Conservation (phyloP, 2,888 invertebrate species). For the Metallyticus violacea region DNA sequence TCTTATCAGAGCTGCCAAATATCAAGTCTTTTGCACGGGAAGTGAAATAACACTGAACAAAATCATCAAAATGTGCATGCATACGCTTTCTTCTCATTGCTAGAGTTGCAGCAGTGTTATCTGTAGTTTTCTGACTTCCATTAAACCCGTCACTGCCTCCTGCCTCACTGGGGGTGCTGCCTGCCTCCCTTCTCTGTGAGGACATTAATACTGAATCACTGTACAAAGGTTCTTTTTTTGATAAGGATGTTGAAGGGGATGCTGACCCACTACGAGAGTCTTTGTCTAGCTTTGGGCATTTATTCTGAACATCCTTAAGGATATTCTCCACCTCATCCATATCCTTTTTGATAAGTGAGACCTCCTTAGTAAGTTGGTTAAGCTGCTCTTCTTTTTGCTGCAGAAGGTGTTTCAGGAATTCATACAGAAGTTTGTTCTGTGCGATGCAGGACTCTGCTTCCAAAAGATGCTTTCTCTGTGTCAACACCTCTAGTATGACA, state of each 20-base stretch:
- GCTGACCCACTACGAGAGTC: not conserved
- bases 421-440: constrained; percentile 77
- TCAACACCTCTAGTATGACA: constrained; percentile 74
- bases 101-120: constrained; percentile 50
- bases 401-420: constrained; percentile 76
- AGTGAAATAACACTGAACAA: constrained; percentile 82
- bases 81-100: constrained; percentile 70
- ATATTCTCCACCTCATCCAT: constrained; percentile 68
- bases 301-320: constrained; percentile 55
- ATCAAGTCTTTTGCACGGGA: constrained; percentile 70
- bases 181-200: constrained; percentile 31
- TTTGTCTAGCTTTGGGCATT: constrained; percentile 58
- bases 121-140: constrained; percentile 38
- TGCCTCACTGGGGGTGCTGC: constrained; percentile 23
- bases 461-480: constrained; percentile 72
- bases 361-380: constrained; percentile 65
- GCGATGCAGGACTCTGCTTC: constrained; percentile 78
- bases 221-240: constrained; percentile 22
- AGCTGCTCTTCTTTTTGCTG: constrained; percentile 68
- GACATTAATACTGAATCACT: not conserved
- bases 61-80: constrained; percentile 84
- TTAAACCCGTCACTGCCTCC: constrained; percentile 38
- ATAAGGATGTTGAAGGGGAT: constrained; percentile 5
- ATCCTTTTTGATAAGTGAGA: constrained; percentile 71
- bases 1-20: constrained; percentile 50